A percentile compares a stretch with the other conserved stretches of the same genome.
Conservation (phyloP, 2,113 vertebrate genomes). For the Regulus satrapa region DNA sequence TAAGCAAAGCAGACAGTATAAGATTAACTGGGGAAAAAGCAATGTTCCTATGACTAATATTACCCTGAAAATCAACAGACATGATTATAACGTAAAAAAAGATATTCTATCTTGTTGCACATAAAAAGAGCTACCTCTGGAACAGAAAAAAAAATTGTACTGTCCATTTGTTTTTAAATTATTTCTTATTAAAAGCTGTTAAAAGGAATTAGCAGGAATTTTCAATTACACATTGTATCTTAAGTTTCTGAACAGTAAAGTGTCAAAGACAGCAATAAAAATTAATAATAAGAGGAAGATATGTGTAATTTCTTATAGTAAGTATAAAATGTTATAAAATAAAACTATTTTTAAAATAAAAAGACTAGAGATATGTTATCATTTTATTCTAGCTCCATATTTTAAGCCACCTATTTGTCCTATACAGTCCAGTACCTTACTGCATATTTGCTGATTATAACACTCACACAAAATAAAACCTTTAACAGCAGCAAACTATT, state of each 20-base stretch:
- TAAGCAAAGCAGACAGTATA: slow-evolving; percentile 57
- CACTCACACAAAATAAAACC: slow-evolving; percentile 7
- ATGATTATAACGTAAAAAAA: not conserved
- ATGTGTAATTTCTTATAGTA: slow-evolving; percentile 17
- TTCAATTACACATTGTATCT: not conserved
- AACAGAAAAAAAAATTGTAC: slow-evolving; percentile 54
- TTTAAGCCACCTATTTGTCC: slow-evolving; percentile 48
- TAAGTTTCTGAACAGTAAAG: slow-evolving; percentile 59
- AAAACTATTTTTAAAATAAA: slow-evolving; percentile 51
- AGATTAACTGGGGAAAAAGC: slow-evolving; percentile 61
- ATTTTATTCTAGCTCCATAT: slow-evolving; percentile 32
- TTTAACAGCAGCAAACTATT: slow-evolving; percentile 38
- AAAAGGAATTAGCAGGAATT: slow-evolving; percentile 18
- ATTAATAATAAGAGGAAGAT: slow-evolving; percentile 63
- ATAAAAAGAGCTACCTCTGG: not conserved
- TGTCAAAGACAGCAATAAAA: slow-evolving; percentile 68
- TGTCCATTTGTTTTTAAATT: slow-evolving; percentile 44
- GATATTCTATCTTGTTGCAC: not conserved
- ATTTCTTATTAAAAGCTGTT: slow-evolving; percentile 43
- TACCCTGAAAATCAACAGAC: slow-evolving; percentile 34
- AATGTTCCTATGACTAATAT: slow-evolving; percentile 4
- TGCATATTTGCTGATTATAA: slow-evolving; percentile 38
- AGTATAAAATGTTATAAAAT: slow-evolving; percentile 70
- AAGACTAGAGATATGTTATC: slow-evolving; percentile 40
- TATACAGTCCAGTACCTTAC: slow-evolving; percentile 15